Conservation (phyloP, 2,888 invertebrate species). For the Maniola hyperantus region DNA sequence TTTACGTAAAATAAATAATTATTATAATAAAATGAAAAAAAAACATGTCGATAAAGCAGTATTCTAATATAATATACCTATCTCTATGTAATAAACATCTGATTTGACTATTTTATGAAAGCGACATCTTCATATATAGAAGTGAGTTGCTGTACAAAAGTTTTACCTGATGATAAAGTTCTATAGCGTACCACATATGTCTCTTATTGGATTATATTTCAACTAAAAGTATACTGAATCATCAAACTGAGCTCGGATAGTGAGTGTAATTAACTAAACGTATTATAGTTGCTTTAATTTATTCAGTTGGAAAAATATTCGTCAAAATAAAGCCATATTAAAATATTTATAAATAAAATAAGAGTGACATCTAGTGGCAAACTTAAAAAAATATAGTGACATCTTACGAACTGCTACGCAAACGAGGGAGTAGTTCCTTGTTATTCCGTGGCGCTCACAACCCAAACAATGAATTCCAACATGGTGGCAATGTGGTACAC, state of each 20-base stretch:
- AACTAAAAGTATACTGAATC: background rate
- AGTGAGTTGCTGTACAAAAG: background rate
- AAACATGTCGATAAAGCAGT: conserved; percentile 29
- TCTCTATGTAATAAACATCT: conserved; percentile 5
- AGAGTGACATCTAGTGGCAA: conserved; percentile 24
- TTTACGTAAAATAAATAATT: background rate
- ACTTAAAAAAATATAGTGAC: conserved; percentile 19
- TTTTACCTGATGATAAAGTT: too few relatives aligned
- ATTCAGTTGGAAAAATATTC: background rate
- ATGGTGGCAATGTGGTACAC: conserved; percentile 83
- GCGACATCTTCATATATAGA: conserved; percentile 18
- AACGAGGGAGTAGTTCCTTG: conserved; percentile 55
- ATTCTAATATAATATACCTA: too few relatives aligned
- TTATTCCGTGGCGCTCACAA: conserved; percentile 75
- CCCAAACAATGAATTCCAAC: conserved; percentile 83
- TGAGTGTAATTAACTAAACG: too few relatives aligned
- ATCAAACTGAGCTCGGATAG: background rate
- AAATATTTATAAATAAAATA: background rate
- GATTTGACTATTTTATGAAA: background rate
- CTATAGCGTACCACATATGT: background rate
- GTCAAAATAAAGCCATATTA: background rate
- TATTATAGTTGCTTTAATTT: background rate
- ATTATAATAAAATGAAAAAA: background rate
- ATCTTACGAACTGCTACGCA: conserved; percentile 30
- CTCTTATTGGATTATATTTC: background rate